Base-by-base conservation (phyloP, 2,888 invertebrate species). In the Lamellibrachia satsuma region DNA sequence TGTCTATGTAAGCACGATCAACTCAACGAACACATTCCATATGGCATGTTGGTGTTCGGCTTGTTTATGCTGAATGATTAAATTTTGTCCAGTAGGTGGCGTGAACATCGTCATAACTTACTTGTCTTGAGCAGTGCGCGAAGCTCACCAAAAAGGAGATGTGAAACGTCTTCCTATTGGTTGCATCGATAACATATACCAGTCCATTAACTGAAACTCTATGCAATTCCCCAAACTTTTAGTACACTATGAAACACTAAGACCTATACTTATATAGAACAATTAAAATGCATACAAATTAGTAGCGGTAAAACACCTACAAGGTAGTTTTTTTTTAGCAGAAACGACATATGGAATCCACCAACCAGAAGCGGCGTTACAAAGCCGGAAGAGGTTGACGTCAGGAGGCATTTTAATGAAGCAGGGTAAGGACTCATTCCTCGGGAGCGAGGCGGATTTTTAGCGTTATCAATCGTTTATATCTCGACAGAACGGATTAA, bases 381-480 rank as follows among this genome's bases (percentile, higher is more conserved):
- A 75, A 75, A 75, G 15, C 75, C 75, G 75, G 75, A 75, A 75
- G 75, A 75, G 75, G 75, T 75, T 75, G 75, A 75, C 75, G 75
- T 75, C 75, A 75, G 75, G 75, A 75, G 75, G 75, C 15, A 75
- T 75, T 75, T 75, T 75, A 75, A 75, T 75, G 75, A 75, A 75
- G 75, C 75, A 75, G 75, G 75, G 75, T 75, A 75, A 75, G n/a
- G n/a, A 75, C 75, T 75, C 75, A 75, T 75, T 75, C 75, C 75
- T 75, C 75, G 75, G 22, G 75, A 75, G 22, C 15, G 75, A 75
- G 75, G 75, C 22, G 75, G 75, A 75, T 75, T 15, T 75, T 75
- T 75, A 75, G 75, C 6, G 75, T 22, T 75, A 75, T 75, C 75
- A 75, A 75, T 11, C 22, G 75, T 75, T 75, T 75, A 75, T 75